Conservation (phyloP, 1,140 invertebrate genomes). For the Adelges cooleyi region DNA sequence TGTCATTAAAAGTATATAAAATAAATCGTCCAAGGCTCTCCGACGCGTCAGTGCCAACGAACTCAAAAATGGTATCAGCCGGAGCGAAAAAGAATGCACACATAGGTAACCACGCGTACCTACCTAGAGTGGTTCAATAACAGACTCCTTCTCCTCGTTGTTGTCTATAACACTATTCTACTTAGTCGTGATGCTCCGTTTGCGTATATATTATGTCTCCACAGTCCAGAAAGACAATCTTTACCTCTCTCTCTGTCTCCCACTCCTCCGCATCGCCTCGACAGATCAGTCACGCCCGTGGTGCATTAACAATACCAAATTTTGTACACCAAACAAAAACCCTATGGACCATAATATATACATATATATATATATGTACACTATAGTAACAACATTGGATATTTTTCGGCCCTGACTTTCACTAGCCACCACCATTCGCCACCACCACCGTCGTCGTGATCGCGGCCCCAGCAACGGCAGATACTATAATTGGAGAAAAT, state of each 20-base stretch:
- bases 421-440: background rate
- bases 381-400: background rate
- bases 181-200: background rate
- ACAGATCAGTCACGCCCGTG: constrained; percentile 17
- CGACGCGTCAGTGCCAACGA: too few species aligned
- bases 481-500: background rate
- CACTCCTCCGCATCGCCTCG: background rate
- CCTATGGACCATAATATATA: background rate
- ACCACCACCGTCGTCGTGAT: background rate
- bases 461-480: too few species aligned
- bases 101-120: too few species aligned
- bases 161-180: background rate
- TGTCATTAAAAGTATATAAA: too few species aligned
- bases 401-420: background rate
- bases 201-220: background rate
- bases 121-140: background rate
- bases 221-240: background rate
- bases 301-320: constrained; percentile 16
- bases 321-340: constrained; percentile 10
- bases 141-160: background rate
- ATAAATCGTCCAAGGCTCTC: too few species aligned
- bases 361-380: background rate
- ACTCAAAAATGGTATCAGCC: too few species aligned
- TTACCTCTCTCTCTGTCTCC: background rate
- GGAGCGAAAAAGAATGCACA: too few species aligned